phyloP scores from a whole-genome alignment of 2,888 invertebrate genomes.

The Oscheius sp. region DNA sequence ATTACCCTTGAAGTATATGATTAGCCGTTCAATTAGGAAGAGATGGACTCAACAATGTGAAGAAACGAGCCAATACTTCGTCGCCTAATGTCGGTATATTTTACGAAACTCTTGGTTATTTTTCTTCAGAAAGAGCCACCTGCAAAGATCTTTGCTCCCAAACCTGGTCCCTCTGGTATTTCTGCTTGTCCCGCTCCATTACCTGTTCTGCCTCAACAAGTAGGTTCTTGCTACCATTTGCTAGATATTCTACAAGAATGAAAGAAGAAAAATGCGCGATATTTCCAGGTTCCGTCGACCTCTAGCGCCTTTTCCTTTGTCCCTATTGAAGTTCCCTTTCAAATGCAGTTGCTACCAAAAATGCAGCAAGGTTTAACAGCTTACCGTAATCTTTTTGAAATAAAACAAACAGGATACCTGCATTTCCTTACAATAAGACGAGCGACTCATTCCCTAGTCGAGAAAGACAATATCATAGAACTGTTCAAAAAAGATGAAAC shows the following conservation, averaged over 20 bases:
- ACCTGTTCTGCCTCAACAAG: too few relatives aligned
- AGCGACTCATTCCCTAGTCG: constrained; percentile 62
- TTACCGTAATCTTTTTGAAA: neutral
- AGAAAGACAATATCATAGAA: constrained; percentile 46
- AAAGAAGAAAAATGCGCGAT: too few relatives aligned
- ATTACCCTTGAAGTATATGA: constrained; percentile 1
- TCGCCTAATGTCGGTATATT: neutral
- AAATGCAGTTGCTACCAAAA: constrained; percentile 48
- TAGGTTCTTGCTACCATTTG: neutral
- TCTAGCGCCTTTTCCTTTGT: constrained; percentile 3
- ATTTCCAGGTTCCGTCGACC: neutral
- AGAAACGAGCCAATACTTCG: neutral
- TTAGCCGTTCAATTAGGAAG: constrained; percentile 65
- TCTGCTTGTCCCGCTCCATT: too few relatives aligned
- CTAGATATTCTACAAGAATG: too few relatives aligned
- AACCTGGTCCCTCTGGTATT: too few relatives aligned
- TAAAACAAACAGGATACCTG: constrained; percentile 53
- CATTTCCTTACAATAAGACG: constrained; percentile 65
- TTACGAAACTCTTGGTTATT: too few relatives aligned
- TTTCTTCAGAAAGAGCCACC: too few relatives aligned
- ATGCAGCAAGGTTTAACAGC: constrained; percentile 48
- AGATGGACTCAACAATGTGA: constrained; percentile 53
- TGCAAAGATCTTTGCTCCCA: too few relatives aligned
- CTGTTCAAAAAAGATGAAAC: constrained; percentile 41
- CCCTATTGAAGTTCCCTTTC: neutral